phyloP scores from a whole-genome alignment of 2,797 vertebrate genomes.

The Champsocephalus gunnari region DNA sequence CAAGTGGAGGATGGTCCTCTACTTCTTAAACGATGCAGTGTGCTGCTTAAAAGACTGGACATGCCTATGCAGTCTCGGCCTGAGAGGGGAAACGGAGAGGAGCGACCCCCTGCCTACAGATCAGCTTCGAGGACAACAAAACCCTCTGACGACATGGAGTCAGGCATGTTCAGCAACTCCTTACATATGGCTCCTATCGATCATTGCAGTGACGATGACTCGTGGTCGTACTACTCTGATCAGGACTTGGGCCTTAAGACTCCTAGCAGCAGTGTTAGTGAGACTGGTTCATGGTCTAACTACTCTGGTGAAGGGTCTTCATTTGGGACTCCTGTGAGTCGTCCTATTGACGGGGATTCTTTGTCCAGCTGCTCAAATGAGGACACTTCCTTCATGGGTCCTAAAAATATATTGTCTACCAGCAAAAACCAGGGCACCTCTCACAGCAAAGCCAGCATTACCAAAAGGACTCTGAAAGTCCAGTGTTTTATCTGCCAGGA shows the following conservation, averaged over 20 bases:
- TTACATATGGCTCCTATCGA: slow-evolving; percentile 25
- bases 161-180: background rate
- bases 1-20: accelerated
- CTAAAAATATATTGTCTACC: background rate
- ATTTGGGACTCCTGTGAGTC: background rate
- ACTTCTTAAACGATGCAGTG: slow-evolving; percentile 29
- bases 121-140: slow-evolving; percentile 8
- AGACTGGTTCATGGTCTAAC: slow-evolving; percentile 53
- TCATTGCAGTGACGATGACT: slow-evolving; percentile 51
- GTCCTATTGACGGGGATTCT: background rate
- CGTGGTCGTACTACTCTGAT: slow-evolving; percentile 65
- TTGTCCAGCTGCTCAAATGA: slow-evolving; percentile 18
- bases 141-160: background rate
- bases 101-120: background rate
- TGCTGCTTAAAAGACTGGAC: slow-evolving; percentile 44
- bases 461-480: background rate
- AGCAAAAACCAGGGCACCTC: background rate
- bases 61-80: slow-evolving; percentile 8
- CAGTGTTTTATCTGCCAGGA: slow-evolving; percentile 69
- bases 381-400: background rate
- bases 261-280: background rate
- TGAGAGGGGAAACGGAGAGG: slow-evolving; percentile 59
- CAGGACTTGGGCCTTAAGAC: slow-evolving; percentile 13
- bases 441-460: background rate
- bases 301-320: slow-evolving; percentile 39